Percentiles rank a stretch among this genome's conserved stretches.
Conservation (phyloP, 1,140 invertebrate genomes). For the Diabrotica virgifera region DNA sequence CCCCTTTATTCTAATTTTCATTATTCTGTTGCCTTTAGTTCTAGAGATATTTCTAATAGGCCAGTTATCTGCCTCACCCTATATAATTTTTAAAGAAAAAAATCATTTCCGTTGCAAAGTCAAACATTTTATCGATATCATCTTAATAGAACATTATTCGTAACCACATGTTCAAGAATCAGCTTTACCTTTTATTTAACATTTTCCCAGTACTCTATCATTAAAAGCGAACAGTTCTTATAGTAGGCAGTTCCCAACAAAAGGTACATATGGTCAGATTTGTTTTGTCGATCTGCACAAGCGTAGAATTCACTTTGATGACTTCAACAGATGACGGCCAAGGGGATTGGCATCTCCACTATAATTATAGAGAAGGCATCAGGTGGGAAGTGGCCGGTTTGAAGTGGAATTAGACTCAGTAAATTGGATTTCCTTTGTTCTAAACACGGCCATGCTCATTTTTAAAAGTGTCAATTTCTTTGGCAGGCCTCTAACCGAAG, state of each 20-base stretch:
- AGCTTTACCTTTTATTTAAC: neutral
- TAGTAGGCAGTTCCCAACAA: neutral
- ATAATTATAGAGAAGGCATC: neutral
- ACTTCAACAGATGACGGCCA: neutral
- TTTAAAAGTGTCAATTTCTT: neutral
- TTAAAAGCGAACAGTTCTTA: neutral
- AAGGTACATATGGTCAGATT: neutral
- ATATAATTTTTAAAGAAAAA: no score
- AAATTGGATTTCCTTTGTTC: conserved; percentile 2
- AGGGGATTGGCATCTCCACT: neutral
- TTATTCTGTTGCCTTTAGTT: no score
- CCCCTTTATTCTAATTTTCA: no score
- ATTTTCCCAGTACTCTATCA: neutral
- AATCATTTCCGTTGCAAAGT: no score
- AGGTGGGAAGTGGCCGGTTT: neutral
- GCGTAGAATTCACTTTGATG: neutral
- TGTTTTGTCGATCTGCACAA: neutral
- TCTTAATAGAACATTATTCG: no score
- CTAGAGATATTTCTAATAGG: no score
- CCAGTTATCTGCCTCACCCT: no score
- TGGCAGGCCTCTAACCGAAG: no score
- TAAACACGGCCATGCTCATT: neutral
- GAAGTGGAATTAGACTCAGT: neutral
- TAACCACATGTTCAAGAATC: neutral
- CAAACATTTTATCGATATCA: no score